phyloP scores from a whole-genome alignment of 2,888 invertebrate species.

The Caenorhabditis zanzibari region DNA sequence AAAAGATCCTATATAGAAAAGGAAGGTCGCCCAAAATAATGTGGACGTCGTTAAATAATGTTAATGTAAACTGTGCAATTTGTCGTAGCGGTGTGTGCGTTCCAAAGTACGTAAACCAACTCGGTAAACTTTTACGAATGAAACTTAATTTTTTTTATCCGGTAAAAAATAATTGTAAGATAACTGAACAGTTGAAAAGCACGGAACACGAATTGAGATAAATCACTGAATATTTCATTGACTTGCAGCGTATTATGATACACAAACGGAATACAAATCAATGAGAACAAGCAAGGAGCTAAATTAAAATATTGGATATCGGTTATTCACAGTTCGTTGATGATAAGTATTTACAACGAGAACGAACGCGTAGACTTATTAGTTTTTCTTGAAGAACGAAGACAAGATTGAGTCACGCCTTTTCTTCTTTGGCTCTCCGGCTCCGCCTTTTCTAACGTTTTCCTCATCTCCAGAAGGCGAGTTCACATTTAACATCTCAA shows the following conservation, averaged over 20 bases:
- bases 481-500: slow-evolving; percentile 16
- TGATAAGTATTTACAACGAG: slow-evolving; percentile 3
- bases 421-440: slow-evolving; percentile 20
- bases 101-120: slow-evolving; percentile 35
- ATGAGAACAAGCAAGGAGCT: background rate
- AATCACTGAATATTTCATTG: background rate
- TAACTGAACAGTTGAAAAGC: too few relatives aligned
- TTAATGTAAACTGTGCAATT: slow-evolving; percentile 49
- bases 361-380: background rate
- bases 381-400: background rate
- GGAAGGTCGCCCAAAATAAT: background rate
- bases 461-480: slow-evolving; percentile 48
- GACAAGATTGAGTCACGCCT: slow-evolving; percentile 19
- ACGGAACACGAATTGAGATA: background rate
- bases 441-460: slow-evolving; percentile 32
- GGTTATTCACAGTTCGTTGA: slow-evolving; percentile 1
- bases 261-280: background rate
- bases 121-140: background rate
- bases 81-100: slow-evolving; percentile 42
- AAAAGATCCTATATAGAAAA: too few relatives aligned
- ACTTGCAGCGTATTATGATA: background rate
- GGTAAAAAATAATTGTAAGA: background rate
- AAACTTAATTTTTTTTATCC: too few relatives aligned
- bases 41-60: background rate
- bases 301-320: background rate